Evolutionary conservation across 2,113 vertebrate genomes (phyloP).

Genomic region (Ciconia maguari): DNA sequence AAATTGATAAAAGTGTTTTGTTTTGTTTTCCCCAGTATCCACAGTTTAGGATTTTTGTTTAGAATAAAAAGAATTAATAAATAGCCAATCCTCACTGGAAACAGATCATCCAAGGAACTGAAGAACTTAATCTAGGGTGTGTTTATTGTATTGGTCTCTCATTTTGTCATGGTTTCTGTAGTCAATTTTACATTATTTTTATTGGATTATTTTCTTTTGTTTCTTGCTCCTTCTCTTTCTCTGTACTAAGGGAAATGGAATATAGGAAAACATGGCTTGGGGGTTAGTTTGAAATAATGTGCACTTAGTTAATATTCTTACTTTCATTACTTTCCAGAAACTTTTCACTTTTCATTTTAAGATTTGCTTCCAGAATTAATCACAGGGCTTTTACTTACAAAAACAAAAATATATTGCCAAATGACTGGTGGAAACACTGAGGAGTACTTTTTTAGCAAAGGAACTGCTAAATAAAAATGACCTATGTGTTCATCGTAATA

Average conservation of each 20-base stretch:
- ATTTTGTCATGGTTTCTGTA: not conserved
- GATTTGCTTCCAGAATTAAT: not conserved
- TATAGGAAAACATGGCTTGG: not conserved
- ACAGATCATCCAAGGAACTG: not conserved
- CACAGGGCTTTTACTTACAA: not conserved
- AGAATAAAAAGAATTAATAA: not conserved
- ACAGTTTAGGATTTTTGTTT: not conserved
- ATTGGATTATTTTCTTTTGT: not conserved
- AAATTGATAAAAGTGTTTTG: not conserved
- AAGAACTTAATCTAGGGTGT: not conserved
- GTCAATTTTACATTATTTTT: not conserved
- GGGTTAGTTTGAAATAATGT: not conserved
- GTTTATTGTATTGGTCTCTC: not conserved
- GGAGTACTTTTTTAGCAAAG: not conserved
- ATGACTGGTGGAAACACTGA: not conserved
- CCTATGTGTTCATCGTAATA: not conserved
- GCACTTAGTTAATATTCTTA: not conserved
- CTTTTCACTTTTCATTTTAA: not conserved
- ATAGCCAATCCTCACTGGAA: not conserved
- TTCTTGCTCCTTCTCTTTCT: not conserved
- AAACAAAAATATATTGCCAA: not conserved
- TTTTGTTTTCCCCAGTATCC: not conserved
- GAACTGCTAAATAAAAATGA: not conserved
- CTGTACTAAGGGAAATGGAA: not conserved
- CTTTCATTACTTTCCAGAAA: not conserved